These are phyloP conservation scores for Centropus bengalensis DNA, from an alignment of 2,113 vertebrate genomes.

Conservation along the genomic window DNA sequence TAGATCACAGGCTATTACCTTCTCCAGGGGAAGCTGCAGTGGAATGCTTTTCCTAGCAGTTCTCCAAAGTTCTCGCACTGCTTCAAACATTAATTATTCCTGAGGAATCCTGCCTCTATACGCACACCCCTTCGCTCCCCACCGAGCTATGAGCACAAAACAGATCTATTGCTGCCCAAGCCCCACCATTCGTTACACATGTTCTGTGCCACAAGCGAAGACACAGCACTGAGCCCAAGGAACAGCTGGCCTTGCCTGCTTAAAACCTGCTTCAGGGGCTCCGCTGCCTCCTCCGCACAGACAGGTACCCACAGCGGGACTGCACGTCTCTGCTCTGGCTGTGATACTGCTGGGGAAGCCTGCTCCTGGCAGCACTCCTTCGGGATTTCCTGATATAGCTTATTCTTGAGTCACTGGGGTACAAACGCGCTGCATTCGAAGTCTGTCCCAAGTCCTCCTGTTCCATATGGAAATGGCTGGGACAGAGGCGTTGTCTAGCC, in stretches of 20 bases:
- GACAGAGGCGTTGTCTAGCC: neutral
- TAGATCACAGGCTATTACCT: neutral
- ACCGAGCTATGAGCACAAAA: too few species aligned
- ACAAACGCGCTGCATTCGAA: neutral
- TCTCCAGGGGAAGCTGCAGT: neutral
- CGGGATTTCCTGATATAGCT: neutral
- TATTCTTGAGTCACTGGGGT: neutral
- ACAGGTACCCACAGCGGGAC: neutral
- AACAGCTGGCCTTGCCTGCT: neutral
- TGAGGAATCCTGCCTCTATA: neutral
- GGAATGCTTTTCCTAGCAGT: neutral
- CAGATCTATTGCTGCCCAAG: neutral
- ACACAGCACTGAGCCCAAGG: neutral
- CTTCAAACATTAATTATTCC: neutral
- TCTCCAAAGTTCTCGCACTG: neutral
- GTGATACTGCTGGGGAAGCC: neutral
- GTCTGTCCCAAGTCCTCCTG: neutral
- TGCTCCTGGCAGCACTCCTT: neutral
- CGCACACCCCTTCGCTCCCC: neutral
- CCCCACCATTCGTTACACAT: rapidly evolving
- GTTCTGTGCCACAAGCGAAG: neutral
- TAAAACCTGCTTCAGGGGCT: rapidly evolving
- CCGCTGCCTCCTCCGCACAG: neutral
- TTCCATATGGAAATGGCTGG: neutral
- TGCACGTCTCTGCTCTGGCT: neutral